phyloP scores from a whole-genome alignment of 1,140 invertebrate genomes.

The Anastrepha obliqua region DNA sequence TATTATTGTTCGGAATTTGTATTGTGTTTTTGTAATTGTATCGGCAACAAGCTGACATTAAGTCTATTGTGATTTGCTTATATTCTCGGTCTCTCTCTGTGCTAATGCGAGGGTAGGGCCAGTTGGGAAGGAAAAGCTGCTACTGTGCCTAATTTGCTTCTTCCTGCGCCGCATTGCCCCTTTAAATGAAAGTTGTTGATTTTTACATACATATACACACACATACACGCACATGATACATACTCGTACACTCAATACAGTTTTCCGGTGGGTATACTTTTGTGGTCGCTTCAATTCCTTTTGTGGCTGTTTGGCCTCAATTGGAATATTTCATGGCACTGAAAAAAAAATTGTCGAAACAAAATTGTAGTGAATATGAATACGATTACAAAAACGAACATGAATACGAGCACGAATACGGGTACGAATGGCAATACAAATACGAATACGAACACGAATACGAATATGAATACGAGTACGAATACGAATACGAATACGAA shows the following conservation, averaged over 20 bases:
- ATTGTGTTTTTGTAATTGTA: slow-evolving; percentile 20
- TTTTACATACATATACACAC: not conserved
- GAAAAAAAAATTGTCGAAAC: not conserved
- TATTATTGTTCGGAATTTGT: slow-evolving; percentile 14
- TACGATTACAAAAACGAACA: not conserved
- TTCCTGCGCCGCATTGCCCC: not conserved
- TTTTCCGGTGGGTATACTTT: slow-evolving; percentile 38
- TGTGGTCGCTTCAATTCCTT: slow-evolving; percentile 40
- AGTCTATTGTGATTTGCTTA: slow-evolving; percentile 26
- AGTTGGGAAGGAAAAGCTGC: not conserved
- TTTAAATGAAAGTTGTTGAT: slow-evolving; percentile 13
- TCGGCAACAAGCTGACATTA: slow-evolving; percentile 28
- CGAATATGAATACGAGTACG: too few relatives aligned
- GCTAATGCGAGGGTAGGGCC: not conserved
- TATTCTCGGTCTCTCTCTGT: not conserved
- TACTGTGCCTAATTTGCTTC: not conserved
- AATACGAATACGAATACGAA: too few relatives aligned
- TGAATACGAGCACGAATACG: too few relatives aligned
- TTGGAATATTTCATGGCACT: slow-evolving; percentile 5
- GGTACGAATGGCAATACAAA: too few relatives aligned
- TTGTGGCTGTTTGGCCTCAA: slow-evolving; percentile 31
- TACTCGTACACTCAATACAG: not conserved
- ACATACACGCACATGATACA: not conserved
- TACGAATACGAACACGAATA: too few relatives aligned
- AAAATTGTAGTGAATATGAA: not conserved